Conservation (phyloP, 2,113 vertebrate genomes). For the Capreolus pygargus region DNA sequence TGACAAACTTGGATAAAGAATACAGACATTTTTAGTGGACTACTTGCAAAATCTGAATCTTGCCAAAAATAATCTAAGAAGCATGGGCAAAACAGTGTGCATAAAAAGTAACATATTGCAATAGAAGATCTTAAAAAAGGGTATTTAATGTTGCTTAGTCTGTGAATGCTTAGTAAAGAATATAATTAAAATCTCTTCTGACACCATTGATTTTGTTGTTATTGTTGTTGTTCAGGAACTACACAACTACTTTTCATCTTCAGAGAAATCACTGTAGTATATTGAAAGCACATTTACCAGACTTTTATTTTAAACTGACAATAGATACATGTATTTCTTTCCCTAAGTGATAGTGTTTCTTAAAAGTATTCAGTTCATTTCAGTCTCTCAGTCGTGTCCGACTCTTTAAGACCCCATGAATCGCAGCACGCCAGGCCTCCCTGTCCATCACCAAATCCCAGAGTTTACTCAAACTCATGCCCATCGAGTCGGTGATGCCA, state of each 20-base stretch:
- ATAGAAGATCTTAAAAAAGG: neutral
- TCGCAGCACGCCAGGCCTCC: too few species aligned
- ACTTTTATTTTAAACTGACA: neutral
- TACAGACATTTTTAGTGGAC: neutral
- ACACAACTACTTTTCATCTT: neutral
- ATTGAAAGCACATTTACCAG: neutral
- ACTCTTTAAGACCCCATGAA: too few species aligned
- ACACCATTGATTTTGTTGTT: neutral
- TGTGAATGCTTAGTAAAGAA: neutral
- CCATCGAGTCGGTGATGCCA: too few species aligned
- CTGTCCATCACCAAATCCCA: too few species aligned
- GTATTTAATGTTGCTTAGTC: neutral
- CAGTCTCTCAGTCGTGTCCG: accelerated
- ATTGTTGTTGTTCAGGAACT: neutral
- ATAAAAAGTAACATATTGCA: neutral
- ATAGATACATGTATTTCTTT: neutral
- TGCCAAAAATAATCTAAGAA: neutral
- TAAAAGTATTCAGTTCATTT: neutral
- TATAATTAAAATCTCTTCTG: neutral
- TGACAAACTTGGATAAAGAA: neutral
- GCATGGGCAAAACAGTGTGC: neutral
- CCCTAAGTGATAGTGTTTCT: neutral
- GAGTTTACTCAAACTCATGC: too few species aligned
- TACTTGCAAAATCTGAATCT: neutral
- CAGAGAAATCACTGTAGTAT: neutral